Percentiles rank a stretch among this genome's conserved stretches.
These are phyloP conservation scores for Megalops atlanticus DNA, from an alignment of 2,113 vertebrate species.

Conservation along the genomic window DNA sequence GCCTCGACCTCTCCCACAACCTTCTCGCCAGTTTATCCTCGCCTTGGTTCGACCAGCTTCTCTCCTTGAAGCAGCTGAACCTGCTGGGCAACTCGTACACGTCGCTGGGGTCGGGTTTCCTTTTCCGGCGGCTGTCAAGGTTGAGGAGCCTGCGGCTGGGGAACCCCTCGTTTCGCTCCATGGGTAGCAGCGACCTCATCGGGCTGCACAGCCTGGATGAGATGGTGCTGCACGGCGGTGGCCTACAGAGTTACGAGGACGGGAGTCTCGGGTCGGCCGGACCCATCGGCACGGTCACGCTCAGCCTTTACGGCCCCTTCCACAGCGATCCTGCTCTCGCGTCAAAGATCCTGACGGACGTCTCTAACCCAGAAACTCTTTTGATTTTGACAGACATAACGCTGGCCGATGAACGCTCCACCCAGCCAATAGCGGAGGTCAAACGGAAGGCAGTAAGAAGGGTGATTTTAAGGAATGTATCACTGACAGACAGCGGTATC, in stretches of 20 bases:
- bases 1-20: conserved; percentile 78
- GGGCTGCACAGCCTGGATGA: conserved; percentile 62
- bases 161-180: conserved; percentile 44
- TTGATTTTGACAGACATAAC: conserved; percentile 64
- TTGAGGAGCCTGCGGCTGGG: conserved; percentile 70
- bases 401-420: accelerated
- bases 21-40: conserved; percentile 60
- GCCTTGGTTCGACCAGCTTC: conserved; percentile 73
- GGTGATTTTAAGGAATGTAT: conserved; percentile 54
- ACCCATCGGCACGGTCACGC: conserved; percentile 50
- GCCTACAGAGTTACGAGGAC: conserved; percentile 57
- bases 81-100: conserved; percentile 73
- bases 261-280: conserved; percentile 55
- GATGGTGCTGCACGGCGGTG: conserved; percentile 63
- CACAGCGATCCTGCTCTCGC: conserved; percentile 6
- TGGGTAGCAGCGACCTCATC: conserved; percentile 67
- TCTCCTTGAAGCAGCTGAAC: conserved; percentile 67
- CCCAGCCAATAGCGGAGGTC: conserved; percentile 23
- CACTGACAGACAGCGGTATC: conserved; percentile 40
- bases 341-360: conserved; percentile 57
- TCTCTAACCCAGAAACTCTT: conserved; percentile 52
- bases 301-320: conserved; percentile 45
- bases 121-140: conserved; percentile 65
- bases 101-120: conserved; percentile 60
- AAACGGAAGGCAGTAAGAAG: conserved; percentile 34